Percentiles rank a stretch among this genome's conserved stretches.
Evolutionary conservation across 2,888 invertebrate genomes (phyloP).

Genomic region (Uloborus plumipes): DNA sequence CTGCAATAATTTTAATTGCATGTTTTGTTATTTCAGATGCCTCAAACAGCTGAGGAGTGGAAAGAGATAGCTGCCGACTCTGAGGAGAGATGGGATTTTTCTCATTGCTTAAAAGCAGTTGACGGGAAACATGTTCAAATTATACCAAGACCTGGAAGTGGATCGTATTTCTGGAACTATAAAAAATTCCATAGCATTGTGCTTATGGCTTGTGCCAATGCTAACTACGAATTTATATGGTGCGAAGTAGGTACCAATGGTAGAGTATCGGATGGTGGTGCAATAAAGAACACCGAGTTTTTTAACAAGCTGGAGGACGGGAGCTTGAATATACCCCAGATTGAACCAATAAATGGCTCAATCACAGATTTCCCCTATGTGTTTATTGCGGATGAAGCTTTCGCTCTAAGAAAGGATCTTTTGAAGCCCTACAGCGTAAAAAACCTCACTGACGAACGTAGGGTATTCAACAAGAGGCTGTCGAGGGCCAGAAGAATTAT

Average conservation of each 20-base stretch:
- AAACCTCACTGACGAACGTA: background rate
- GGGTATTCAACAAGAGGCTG: background rate
- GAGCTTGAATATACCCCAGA: background rate
- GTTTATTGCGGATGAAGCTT: slow-evolving; percentile 11
- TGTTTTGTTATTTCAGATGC: no score
- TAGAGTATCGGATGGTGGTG: slow-evolving; percentile 4
- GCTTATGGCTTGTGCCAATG: background rate
- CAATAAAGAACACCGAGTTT: background rate
- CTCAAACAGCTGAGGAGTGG: no score
- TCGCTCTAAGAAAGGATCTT: background rate
- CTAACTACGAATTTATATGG: background rate
- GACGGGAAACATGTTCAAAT: background rate
- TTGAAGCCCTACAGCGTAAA: background rate
- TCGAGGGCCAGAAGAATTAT: background rate
- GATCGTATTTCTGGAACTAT: background rate
- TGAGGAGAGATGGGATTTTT: background rate
- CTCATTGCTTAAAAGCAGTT: background rate
- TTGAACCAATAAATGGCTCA: background rate
- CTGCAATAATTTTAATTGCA: no score
- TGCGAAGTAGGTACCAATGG: slow-evolving; percentile 14
- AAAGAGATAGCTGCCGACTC: background rate
- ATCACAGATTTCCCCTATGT: background rate
- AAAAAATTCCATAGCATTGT: slow-evolving; percentile 4
- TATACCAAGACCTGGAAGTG: background rate
- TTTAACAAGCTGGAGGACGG: background rate